Evolutionary conservation across 1,140 invertebrate species (phyloP).

Genomic region (Solenopsis invicta): DNA sequence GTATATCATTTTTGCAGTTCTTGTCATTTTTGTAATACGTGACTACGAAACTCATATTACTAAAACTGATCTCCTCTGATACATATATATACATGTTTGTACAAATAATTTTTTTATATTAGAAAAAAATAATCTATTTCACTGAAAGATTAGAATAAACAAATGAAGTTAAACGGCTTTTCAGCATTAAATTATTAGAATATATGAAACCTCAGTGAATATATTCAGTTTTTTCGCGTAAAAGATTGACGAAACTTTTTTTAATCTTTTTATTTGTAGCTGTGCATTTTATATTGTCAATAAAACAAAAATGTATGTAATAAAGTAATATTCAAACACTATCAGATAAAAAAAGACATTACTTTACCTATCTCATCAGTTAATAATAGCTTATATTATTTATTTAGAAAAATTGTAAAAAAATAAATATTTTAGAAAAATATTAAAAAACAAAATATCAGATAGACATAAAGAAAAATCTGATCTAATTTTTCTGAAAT

Average conservation of each 20-base stretch:
- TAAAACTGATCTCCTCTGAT: background rate
- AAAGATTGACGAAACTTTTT: background rate
- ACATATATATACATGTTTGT: background rate
- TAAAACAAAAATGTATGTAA: background rate
- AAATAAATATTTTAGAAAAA: background rate
- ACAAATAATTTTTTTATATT: conserved; percentile 9
- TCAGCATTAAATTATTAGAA: background rate
- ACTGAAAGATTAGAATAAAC: background rate
- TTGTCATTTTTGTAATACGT: conserved; percentile 12
- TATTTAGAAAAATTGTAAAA: background rate
- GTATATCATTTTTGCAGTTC: conserved; percentile 7
- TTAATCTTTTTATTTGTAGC: background rate
- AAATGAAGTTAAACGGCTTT: background rate
- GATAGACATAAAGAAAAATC: background rate
- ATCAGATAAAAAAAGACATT: background rate
- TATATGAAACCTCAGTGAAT: background rate
- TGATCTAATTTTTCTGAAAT: background rate
- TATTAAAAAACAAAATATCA: background rate
- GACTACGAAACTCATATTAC: background rate
- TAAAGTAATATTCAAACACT: background rate
- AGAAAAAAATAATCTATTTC: background rate
- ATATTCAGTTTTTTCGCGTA: background rate
- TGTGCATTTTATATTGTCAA: background rate
- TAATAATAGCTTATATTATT: conserved; percentile 3
- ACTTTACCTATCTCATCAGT: background rate